These are phyloP conservation scores for Cetonia aurata DNA, from an alignment of 2,888 invertebrate species.

Conservation along the genomic window DNA sequence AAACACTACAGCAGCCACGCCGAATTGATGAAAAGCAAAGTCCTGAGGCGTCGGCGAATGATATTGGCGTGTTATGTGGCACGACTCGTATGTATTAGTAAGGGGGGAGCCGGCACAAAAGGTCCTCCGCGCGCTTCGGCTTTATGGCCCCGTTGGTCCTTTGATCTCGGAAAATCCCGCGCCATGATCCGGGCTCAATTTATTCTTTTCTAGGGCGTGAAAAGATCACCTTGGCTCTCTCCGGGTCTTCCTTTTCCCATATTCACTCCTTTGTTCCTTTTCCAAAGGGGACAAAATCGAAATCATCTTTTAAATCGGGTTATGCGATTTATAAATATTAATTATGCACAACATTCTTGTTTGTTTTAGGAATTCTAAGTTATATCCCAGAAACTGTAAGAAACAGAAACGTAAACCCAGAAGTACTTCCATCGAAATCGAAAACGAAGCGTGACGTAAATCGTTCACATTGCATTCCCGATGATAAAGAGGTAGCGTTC, in stretches of 20 bases:
- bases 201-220: slow-evolving; percentile 48
- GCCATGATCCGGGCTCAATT: slow-evolving; percentile 48
- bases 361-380: too few relatives aligned
- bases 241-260: slow-evolving; percentile 5
- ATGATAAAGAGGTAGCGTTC: too few relatives aligned
- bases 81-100: slow-evolving; percentile 20
- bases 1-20: slow-evolving; percentile 12
- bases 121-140: slow-evolving; percentile 43
- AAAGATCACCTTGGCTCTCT: slow-evolving; percentile 24
- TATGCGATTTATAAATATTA: too few relatives aligned
- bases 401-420: too few relatives aligned
- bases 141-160: slow-evolving; percentile 48
- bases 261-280: not conserved
- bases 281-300: too few relatives aligned
- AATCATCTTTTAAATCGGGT: too few relatives aligned
- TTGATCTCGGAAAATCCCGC: slow-evolving; percentile 50
- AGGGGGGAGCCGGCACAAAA: slow-evolving; percentile 23
- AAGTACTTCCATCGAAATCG: too few relatives aligned
- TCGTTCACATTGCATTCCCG: too few relatives aligned
- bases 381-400: too few relatives aligned
- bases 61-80: slow-evolving; percentile 30
- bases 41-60: slow-evolving; percentile 33
- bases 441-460: too few relatives aligned
- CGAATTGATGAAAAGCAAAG: slow-evolving; percentile 29
- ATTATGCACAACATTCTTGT: too few relatives aligned